A percentile compares a stretch with the other conserved stretches of the same genome.
Conservation (phyloP, 2,888 invertebrate species). For the Tetanocera ferruginea region DNA sequence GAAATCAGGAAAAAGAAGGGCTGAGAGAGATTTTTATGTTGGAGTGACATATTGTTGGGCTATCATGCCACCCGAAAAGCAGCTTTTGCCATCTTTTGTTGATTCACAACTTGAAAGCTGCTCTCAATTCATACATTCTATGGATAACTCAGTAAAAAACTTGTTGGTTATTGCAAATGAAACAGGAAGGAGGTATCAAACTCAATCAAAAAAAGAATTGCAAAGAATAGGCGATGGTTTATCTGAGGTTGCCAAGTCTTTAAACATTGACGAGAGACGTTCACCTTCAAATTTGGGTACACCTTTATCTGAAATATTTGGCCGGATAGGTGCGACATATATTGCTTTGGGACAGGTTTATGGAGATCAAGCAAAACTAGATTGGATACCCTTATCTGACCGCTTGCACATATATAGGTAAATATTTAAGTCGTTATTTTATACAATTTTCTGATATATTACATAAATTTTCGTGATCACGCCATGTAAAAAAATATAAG, state of each 20-base stretch:
- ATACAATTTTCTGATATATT: background rate
- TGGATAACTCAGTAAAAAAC: conserved; percentile 90
- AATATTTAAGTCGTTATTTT: conserved; percentile 6
- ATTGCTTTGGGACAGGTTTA: conserved; percentile 90
- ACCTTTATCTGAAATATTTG: conserved; percentile 83
- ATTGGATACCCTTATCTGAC: conserved; percentile 93
- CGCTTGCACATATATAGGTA: conserved; percentile 89
- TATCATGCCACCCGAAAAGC: conserved; percentile 86
- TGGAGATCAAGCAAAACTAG: conserved; percentile 90
- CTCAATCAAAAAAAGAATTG: conserved; percentile 79
- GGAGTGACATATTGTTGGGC: conserved; percentile 93
- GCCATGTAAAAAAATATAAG: too few species aligned
- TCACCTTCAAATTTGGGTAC: conserved; percentile 73
- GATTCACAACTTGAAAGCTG: conserved; percentile 90
- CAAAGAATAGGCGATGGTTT: conserved; percentile 92
- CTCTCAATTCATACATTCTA: conserved; percentile 82
- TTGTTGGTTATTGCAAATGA: conserved; percentile 85
- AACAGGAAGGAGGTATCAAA: conserved; percentile 89
- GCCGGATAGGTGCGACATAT: conserved; percentile 89
- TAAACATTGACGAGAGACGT: conserved; percentile 82
- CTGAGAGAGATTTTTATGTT: conserved; percentile 92
- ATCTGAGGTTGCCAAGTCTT: conserved; percentile 84
- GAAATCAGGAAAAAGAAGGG: conserved; percentile 96
- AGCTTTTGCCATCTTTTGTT: conserved; percentile 79
- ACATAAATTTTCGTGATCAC: too few species aligned